Percentiles rank a stretch among this genome's conserved stretches.
Evolutionary conservation across 1,140 invertebrate species (phyloP).

Genomic region (Neodiprion fabricii): DNA sequence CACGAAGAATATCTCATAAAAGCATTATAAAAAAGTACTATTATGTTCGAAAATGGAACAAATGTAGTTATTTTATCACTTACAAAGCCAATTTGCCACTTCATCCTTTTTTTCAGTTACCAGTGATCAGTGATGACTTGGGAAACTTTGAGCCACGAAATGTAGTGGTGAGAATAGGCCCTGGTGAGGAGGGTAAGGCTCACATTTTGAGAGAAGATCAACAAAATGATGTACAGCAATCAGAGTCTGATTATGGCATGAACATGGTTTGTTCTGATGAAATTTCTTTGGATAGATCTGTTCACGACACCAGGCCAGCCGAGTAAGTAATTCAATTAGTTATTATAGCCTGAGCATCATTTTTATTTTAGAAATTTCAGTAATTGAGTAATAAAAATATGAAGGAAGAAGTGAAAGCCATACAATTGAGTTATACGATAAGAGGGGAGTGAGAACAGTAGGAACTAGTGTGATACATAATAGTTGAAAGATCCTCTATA

Average conservation of each 20-base stretch:
- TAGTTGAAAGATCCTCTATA: not conserved
- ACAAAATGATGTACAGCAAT: constrained; percentile 77
- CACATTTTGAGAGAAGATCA: constrained; percentile 75
- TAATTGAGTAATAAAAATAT: constrained; percentile 2
- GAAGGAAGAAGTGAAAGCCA: constrained; percentile 10
- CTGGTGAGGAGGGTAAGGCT: constrained; percentile 84
- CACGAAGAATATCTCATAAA: no score
- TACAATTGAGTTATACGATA: not conserved
- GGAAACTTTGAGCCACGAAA: constrained; percentile 76
- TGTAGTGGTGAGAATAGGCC: constrained; percentile 69
- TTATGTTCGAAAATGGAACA: not conserved
- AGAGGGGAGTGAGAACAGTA: no score
- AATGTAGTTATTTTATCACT: constrained; percentile 13
- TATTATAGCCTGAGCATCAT: not conserved
- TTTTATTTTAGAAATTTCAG: constrained; percentile 10
- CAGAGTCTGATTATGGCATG: constrained; percentile 92
- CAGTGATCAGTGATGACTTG: constrained; percentile 49
- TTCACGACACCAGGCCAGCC: constrained; percentile 85
- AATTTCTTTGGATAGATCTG: constrained; percentile 78
- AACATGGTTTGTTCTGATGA: constrained; percentile 97
- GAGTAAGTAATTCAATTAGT: constrained; percentile 67
- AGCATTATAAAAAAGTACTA: constrained; percentile 8
- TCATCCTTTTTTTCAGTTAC: constrained; percentile 36
- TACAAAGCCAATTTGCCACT: constrained; percentile 6
- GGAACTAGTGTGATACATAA: no score